Base-by-base conservation (phyloP, 2,113 vertebrate species). In the Chaetodon trifascialis region DNA sequence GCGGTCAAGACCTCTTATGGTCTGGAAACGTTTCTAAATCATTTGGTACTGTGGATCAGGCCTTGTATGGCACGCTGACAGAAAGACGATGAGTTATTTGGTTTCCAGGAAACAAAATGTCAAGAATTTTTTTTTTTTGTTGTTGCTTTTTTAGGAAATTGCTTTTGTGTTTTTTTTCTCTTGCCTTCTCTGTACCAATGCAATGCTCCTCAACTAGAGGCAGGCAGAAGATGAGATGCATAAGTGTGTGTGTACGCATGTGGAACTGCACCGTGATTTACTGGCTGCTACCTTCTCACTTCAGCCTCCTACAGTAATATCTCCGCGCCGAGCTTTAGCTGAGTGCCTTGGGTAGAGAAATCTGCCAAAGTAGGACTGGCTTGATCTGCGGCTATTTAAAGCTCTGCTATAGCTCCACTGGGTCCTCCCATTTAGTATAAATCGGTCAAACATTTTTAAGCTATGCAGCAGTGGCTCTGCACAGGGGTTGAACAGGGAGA, bases 361-460 rank as follows among this genome's bases (percentile, higher is more conserved):
- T 2, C 73, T 79, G 77, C 11, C 66, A 80, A 92, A 93, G 91
- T 91, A 91, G 93, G 91, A 52, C 92, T 87, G 79, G 82, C 83
- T 73, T 85, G 60, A 88, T 91, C 87, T 83, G 80, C 42, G 66
- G 81, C 89, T 93, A 94, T 92, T 92, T 92, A 85, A 92, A 91
- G 88, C 88, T 60, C 67, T 21, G 59, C 70, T 72, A 66, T 75
- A 73, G 76, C 69, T 91, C 90, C 82, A 65, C 90, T 77, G 89
- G 78, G 84, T 79, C 80, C 66, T 73, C 76, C 47, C 65, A 36
- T 87, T 83, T 74, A 71, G 64, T 72, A 49, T 73, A 91, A 92
- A 87, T 91, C 77, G 77, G 88, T 86, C 89, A 88, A 89, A 88
- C n/a, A 77, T 76, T 82, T 86, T 88, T 70, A 84, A 90, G 55